Conservation (phyloP, 2,113 vertebrate genomes). For the Corythaixoides concolor region DNA sequence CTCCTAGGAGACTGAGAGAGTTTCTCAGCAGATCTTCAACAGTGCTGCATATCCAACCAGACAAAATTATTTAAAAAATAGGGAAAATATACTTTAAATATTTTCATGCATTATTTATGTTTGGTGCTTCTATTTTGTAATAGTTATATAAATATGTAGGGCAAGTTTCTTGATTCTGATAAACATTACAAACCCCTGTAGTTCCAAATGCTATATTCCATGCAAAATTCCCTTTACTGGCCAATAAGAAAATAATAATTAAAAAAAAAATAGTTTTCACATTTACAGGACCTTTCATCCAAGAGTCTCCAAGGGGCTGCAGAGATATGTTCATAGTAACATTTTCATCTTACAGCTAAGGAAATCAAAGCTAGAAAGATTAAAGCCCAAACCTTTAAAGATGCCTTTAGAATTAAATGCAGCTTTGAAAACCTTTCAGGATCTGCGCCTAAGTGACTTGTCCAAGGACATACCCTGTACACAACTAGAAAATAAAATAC, state of each 20-base stretch:
- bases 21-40: background rate
- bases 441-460: background rate
- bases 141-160: conserved; percentile 14
- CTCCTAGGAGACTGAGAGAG: background rate
- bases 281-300: conserved; percentile 21
- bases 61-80: background rate
- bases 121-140: background rate
- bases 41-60: background rate
- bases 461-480: background rate
- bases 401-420: conserved; percentile 1
- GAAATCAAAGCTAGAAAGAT: conserved; percentile 31
- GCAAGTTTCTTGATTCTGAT: background rate
- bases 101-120: background rate
- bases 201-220: background rate
- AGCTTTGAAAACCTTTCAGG: conserved; percentile 8
- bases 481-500: background rate
- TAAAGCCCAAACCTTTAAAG: conserved; percentile 25
- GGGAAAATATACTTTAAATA: background rate
- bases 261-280: background rate
- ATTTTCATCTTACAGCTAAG: background rate
- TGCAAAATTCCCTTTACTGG: conserved; percentile 3
- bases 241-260: background rate
- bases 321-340: background rate
- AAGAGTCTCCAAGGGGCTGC: background rate
- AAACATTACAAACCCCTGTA: background rate